Conservation (phyloP, 2,113 vertebrate genomes). For the Sardina pilchardus region DNA sequence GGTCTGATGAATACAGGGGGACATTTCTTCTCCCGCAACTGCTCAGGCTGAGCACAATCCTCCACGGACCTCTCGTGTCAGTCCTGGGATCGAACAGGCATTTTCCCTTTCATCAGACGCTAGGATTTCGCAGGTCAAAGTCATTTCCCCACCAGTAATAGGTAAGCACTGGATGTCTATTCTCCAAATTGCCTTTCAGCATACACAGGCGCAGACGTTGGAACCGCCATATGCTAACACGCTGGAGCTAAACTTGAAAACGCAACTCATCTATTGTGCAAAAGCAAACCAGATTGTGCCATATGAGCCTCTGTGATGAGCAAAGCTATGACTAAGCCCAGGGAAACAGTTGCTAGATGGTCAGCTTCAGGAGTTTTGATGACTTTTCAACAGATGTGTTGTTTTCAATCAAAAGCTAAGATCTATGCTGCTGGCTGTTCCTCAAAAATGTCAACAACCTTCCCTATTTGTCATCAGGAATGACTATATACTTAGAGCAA, state of each 20-base stretch:
- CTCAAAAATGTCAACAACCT: neutral
- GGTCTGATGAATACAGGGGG: slow-evolving; percentile 8
- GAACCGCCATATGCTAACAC: neutral
- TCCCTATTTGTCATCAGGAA: neutral
- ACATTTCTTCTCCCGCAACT: slow-evolving; percentile 3
- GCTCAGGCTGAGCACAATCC: neutral
- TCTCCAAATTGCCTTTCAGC: neutral
- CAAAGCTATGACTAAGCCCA: neutral
- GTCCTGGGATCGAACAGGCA: neutral
- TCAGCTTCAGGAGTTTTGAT: neutral
- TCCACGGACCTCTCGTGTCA: neutral
- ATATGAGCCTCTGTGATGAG: neutral
- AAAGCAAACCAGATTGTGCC: neutral
- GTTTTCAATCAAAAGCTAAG: neutral
- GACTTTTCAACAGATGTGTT: neutral
- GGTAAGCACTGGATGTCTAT: neutral
- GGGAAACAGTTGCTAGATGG: neutral
- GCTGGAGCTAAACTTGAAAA: neutral
- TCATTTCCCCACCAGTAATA: slow-evolving; percentile 10
- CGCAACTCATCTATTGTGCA: neutral
- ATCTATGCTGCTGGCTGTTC: neutral
- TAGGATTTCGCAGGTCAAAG: slow-evolving; percentile 1
- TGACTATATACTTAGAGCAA: neutral
- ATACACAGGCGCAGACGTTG: neutral
- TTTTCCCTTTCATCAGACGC: neutral